Percentiles rank a stretch among this genome's conserved stretches.
phyloP scores from a whole-genome alignment of 2,797 vertebrate genomes.

The Odontamblyopus lacepedii region DNA sequence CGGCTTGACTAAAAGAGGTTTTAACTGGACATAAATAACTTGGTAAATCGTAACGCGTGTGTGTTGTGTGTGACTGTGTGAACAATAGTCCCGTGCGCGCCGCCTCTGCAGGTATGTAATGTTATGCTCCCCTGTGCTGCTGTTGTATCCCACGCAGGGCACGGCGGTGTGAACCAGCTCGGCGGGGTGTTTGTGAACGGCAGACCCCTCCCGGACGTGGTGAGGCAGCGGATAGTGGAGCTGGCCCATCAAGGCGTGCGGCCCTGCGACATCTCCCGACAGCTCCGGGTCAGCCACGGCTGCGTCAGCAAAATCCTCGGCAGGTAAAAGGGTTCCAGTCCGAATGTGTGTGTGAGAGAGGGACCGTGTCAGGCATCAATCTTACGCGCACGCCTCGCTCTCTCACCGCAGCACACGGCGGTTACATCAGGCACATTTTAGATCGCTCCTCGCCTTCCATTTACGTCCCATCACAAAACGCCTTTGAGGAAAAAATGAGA shows the following conservation, averaged over 20 bases:
- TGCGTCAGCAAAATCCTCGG: slow-evolving; percentile 99
- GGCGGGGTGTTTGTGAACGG: slow-evolving; percentile 99
- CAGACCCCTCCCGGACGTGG: slow-evolving; percentile 97
- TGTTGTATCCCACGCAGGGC: slow-evolving; percentile 96
- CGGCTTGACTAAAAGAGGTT: not conserved
- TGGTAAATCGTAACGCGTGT: not conserved
- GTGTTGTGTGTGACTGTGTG: not conserved
- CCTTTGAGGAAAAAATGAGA: slow-evolving; percentile 37
- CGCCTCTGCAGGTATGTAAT: slow-evolving; percentile 82
- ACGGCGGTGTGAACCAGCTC: slow-evolving; percentile 99
- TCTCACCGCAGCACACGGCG: slow-evolving; percentile 68
- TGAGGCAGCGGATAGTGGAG: slow-evolving; percentile 98
- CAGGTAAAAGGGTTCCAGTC: slow-evolving; percentile 84
- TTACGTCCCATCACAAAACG: slow-evolving; percentile 59
- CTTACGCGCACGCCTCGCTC: slow-evolving; percentile 62
- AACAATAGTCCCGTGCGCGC: not conserved
- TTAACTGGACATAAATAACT: not conserved
- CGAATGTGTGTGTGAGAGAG: not conserved
- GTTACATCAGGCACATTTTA: slow-evolving; percentile 60
- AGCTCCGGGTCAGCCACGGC: slow-evolving; percentile 98
- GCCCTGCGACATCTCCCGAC: slow-evolving; percentile 98
- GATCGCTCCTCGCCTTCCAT: slow-evolving; percentile 12
- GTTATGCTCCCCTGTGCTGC: slow-evolving; percentile 82
- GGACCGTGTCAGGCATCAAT: slow-evolving; percentile 68
- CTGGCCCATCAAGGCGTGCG: slow-evolving; percentile 97